Evolutionary conservation across 2,888 invertebrate genomes (phyloP), one percentile per base, ranked within the genome.

Genomic region (Chironomus riparius): DNA sequence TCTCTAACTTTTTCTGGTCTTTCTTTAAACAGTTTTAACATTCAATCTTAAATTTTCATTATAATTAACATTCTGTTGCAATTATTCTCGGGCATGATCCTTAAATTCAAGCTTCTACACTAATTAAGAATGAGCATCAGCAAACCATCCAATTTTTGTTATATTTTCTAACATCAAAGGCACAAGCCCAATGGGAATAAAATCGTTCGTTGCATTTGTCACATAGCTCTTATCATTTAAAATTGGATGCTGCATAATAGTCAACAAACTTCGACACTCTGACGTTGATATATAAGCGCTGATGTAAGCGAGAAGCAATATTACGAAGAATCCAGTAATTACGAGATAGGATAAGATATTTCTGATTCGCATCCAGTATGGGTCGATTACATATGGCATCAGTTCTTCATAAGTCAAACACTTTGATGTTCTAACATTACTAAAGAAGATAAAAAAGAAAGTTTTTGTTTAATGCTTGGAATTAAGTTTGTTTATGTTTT

Each of bases 401-500:
- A 88, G 83, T 80, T 88, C 87, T 77, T 87, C 87, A 47, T 83
- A 79, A 7, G 84, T 84, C n/a, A 88, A 80, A 2, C 81, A 21
- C 1, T 3, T 15, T 12, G 21, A 18, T 56, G 0, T n/a, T 0
- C 6, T 38, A 4, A 24, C 62, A 47, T 72, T 72, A 28, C 72
- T 72, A 38, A 2, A 38, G n/a, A 38, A 38, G 1, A 38, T 10
- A 38, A 0, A 38, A 38, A 38, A 38, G 7, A 38, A 38, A 38
- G 4, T 38, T 38, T 70, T 3, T 38, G 38, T 38, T 38, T 10
- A 10, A 10, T 0, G 2, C 2, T 2, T 10, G 38, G 7, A 5
- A 28, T 5, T 28, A 3, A 28, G 28, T 5, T 28, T 28, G 28
- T 28, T 28, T 28, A 28, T 28, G 28, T 28, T 28, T 28, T 28